Percentiles rank a stretch among this genome's conserved stretches.
phyloP scores from a whole-genome alignment of 2,113 vertebrate genomes.

The Rhodinocichla rosea region DNA sequence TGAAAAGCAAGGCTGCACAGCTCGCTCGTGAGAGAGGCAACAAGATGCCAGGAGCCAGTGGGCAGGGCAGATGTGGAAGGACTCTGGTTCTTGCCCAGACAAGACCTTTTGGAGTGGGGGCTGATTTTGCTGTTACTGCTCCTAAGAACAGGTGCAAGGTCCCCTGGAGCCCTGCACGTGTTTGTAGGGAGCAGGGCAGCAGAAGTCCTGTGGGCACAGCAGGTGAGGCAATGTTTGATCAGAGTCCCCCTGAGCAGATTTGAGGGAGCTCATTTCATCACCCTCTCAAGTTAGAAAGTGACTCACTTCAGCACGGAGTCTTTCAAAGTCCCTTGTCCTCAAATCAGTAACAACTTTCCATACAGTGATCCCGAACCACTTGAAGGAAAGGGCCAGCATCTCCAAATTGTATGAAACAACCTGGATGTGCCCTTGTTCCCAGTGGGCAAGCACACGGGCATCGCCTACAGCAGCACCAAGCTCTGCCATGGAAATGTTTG shows the following conservation, averaged over 20 bases:
- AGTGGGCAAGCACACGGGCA: fast-evolving
- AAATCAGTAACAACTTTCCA: neutral
- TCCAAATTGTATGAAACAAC: neutral
- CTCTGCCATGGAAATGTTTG: neutral
- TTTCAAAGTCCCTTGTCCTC: neutral
- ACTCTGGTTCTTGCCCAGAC: neutral
- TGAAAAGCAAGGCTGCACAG: neutral
- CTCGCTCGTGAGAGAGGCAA: fast-evolving
- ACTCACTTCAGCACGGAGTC: fast-evolving
- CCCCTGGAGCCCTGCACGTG: fast-evolving
- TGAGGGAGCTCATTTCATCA: neutral
- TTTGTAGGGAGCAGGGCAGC: neutral
- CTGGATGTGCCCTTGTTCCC: neutral
- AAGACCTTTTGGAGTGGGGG: neutral
- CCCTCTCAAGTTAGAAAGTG: fast-evolving
- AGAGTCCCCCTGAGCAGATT: neutral
- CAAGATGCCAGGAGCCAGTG: neutral
- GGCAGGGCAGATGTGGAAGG: neutral
- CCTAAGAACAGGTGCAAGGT: neutral
- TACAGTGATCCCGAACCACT: neutral
- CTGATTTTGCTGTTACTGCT: neutral
- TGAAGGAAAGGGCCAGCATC: neutral
- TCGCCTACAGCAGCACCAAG: fast-evolving
- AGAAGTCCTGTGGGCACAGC: neutral
- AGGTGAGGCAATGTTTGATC: neutral